These are phyloP conservation scores for Cherax destructor DNA, from an alignment of 1,140 invertebrate genomes.

Conservation along the genomic window DNA sequence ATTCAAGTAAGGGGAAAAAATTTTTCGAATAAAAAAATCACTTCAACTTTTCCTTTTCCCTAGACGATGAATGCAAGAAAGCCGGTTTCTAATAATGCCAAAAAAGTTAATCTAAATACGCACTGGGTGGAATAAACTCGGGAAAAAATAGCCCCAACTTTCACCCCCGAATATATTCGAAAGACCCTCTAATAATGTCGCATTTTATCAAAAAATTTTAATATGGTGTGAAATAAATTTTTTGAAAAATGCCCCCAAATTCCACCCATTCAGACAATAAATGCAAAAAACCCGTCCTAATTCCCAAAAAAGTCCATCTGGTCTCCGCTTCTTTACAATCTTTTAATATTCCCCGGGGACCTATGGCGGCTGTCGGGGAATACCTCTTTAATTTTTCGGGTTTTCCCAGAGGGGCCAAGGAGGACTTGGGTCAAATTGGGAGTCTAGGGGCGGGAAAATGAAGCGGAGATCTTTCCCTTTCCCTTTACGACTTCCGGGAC, in stretches of 20 bases:
- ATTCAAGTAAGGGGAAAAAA: no score
- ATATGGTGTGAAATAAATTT: background rate
- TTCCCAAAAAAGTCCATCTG: background rate
- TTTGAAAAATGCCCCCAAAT: background rate
- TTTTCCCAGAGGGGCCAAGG: background rate
- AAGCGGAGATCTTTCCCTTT: background rate
- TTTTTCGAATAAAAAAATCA: no score
- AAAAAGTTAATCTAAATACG: no score
- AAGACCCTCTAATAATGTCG: no score
- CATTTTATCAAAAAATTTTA: background rate
- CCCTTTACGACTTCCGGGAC: conserved; percentile 1
- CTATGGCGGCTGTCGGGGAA: background rate
- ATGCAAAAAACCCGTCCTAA: background rate
- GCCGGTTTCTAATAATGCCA: no score
- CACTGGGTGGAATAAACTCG: no score
- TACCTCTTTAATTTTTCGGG: background rate
- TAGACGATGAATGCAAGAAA: no score
- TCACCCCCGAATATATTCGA: no score
- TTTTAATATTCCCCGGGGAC: background rate
- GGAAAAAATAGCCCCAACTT: no score
- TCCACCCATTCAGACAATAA: background rate
- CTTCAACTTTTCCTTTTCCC: no score
- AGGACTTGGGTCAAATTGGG: background rate
- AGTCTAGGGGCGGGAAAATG: background rate
- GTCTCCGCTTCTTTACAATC: background rate